phyloP scores from a whole-genome alignment of 2,888 invertebrate genomes.

The Nebria brevicollis region DNA sequence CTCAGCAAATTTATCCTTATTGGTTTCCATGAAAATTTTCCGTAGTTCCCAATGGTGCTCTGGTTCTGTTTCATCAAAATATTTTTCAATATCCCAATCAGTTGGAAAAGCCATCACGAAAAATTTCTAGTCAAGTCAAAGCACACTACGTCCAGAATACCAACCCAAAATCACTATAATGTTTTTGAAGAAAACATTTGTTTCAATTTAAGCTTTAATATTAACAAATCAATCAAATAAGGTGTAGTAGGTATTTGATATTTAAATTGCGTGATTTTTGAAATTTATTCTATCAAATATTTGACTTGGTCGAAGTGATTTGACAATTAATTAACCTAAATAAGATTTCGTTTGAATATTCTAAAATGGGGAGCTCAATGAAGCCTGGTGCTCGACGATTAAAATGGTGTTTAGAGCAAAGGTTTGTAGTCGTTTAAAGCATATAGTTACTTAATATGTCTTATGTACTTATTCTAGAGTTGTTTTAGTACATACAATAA shows the following conservation, averaged over 20 bases:
- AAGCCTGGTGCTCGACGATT: conserved; percentile 33
- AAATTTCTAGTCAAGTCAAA: not conserved
- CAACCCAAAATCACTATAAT: no score
- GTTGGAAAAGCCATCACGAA: conserved; percentile 53
- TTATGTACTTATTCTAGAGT: no score
- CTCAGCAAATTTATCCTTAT: conserved; percentile 80
- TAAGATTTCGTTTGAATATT: not conserved
- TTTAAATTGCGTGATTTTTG: no score
- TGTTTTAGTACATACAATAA: not conserved
- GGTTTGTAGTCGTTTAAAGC: conserved; percentile 10
- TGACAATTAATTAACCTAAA: not conserved
- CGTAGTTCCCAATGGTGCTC: conserved; percentile 92
- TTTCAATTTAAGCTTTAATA: no score
- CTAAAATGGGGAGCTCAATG: conserved; percentile 15
- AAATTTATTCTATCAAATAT: no score
- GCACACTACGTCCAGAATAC: no score
- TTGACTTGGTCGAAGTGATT: not conserved
- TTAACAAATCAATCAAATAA: no score
- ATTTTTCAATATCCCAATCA: conserved; percentile 79
- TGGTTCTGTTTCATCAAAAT: conserved; percentile 84
- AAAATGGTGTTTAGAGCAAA: conserved; percentile 44
- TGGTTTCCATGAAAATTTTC: conserved; percentile 79
- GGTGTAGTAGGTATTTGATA: no score
- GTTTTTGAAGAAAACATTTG: no score
- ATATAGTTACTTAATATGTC: not conserved